Evolutionary conservation across 2,113 vertebrate species (phyloP), one percentile per base, ranked within the genome.

Genomic region (Cygnus buccinator): DNA sequence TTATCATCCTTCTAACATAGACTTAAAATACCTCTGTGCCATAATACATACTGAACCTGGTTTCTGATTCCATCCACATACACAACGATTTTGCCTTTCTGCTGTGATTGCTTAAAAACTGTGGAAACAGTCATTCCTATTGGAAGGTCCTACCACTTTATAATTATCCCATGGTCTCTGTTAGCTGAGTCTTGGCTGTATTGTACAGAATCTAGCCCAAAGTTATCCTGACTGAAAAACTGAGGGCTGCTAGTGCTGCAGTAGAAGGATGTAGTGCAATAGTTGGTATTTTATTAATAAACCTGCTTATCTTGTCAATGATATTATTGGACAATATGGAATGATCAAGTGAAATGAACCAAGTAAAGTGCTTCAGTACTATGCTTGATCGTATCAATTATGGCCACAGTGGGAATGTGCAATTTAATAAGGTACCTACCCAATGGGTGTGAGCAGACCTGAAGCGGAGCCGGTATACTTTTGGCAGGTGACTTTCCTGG

Each of bases 381-480:
- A 44, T 37, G 37, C 15, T 41, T 46, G 72, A 72, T 75, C 46
- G 2, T 50, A 79, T 55, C 59, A 52, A 6, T 37, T 84, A 33
- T 13, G 72, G 39, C 37, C 55, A 33, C n/a, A 33, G 17, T 3
- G 17, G 25, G 8, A 54, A 84, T 2, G 21, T 35, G 13, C 28
- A 22, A 23, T 59, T 66, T 58, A 65, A 62, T 57, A 37, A 46
- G 39, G 13, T 29, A 95, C 96, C 55, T 96, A 97, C 96, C 94
- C 28, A 18, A 50, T 84, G 85, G 31, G 54, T 0, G 7, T 67
- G 93, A 78, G 90, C 72, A 57, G 97, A 44, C 13, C 2, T 95
- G 94, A 97, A 98, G 58, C 0, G 94, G 37, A 96, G 77, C 14
- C 5, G 94, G 52, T 95, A 93, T 14, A 97, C 66, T 86, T 96